Conservation (phyloP, 2,113 vertebrate species). For the Dolichotis patagonum region DNA sequence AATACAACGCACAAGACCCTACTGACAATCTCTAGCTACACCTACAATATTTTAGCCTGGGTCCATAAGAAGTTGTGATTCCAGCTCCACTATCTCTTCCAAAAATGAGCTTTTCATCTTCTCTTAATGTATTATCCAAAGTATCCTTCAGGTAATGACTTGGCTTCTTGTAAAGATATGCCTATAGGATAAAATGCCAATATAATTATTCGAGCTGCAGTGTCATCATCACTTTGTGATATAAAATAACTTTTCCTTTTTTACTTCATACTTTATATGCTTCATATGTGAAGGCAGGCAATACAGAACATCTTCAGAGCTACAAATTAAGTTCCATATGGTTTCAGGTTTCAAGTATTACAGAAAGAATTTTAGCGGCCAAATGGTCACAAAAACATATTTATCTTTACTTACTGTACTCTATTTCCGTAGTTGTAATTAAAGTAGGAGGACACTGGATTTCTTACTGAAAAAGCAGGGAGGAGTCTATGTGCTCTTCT, state of each 20-base stretch:
- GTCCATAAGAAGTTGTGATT: neutral
- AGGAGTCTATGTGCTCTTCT: too few species aligned
- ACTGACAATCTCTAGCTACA: neutral
- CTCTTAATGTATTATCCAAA: neutral
- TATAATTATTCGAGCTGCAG: neutral
- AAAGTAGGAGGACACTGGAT: too few species aligned
- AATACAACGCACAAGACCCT: neutral
- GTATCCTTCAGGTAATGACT: neutral
- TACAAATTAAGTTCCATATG: neutral
- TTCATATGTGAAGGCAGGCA: neutral
- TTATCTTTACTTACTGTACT: too few species aligned
- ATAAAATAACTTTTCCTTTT: neutral
- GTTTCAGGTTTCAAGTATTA: neutral
- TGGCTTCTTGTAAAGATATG: neutral
- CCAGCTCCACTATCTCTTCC: neutral
- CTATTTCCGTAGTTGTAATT: too few species aligned
- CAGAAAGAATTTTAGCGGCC: neutral
- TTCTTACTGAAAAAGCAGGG: too few species aligned
- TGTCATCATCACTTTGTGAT: neutral
- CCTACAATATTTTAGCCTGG: neutral
- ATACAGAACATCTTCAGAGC: neutral
- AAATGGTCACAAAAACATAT: too few species aligned
- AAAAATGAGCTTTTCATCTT: neutral
- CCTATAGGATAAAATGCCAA: neutral
- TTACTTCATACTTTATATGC: neutral